Base-by-base conservation (phyloP, 2,113 vertebrate genomes). In the Anarhynchus alexandrinus region DNA sequence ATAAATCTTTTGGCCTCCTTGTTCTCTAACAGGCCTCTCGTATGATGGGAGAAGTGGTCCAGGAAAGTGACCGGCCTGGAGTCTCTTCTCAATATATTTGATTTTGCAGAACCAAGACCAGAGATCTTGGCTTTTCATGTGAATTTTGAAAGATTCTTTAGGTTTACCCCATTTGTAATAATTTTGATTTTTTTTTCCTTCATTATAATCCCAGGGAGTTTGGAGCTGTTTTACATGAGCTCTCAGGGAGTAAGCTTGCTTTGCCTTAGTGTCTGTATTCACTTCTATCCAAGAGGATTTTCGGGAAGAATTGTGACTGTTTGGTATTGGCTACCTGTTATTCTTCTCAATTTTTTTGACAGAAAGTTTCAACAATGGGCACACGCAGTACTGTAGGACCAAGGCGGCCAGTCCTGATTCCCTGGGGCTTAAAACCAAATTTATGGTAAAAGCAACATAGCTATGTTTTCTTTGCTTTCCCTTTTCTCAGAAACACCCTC, bases 21-120 rank as follows among this genome's bases (percentile, higher is more conserved):
- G 0, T 47, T 82, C 36, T 69, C 40, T 32, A 62, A 42, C 5
- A 47, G 18, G 3, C 13, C 36, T 23, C 27, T 66, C 0, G 0
- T 23, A 43, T 42, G 29, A 36, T 30, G 32, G 59, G 16, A 82
- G 12, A 61, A 73, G 32, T 11, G 15, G 20, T 49, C 40, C 34
- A 43, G 38, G 34, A 70, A 2, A 3, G 19, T n/a, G 5, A 18
- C 26, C 5, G 4, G 1, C 36, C 30, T 26, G 30, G 26, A 83
- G 9, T 6, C 29, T 81, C 26, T 52, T 77, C 71, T 81, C 42
- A 32, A 11, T 2, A 8, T 15, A 19, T 66, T 51, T 83, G 58
- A 57, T 49, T 77, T 80, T 59, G 34, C 36, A 82, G 82, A 82
- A 85, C 9, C 6, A 90, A 80, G 32, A 32, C 11, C 9, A 12